These are phyloP conservation scores for Apamea epomidion DNA, from an alignment of 2,888 invertebrate species.

Conservation along the genomic window DNA sequence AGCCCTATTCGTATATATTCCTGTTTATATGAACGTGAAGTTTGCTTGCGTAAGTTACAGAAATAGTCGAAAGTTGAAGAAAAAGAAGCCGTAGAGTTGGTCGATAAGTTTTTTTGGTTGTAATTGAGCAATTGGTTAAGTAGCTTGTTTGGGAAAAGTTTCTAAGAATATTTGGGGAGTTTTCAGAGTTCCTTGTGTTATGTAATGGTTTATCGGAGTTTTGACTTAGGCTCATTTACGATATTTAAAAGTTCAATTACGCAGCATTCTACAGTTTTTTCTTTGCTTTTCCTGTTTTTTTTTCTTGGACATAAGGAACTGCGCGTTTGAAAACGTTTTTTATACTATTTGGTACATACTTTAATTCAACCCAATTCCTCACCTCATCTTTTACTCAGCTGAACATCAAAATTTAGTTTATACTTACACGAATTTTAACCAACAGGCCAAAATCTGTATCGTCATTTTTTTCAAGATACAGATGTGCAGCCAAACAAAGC, in stretches of 20 bases:
- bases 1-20: slow-evolving; percentile 61
- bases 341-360: not conserved
- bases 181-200: slow-evolving; percentile 3
- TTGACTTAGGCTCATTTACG: not conserved
- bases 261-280: not conserved
- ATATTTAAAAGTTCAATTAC: not conserved
- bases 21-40: slow-evolving; percentile 70
- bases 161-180: not conserved
- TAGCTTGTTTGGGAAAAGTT: slow-evolving; percentile 10
- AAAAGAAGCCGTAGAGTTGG: slow-evolving; percentile 43
- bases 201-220: slow-evolving; percentile 24
- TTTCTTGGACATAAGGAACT: not conserved
- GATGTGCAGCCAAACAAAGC: slow-evolving; percentile 68
- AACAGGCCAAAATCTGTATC: slow-evolving; percentile 11
- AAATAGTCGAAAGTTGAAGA: slow-evolving; percentile 38
- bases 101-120: slow-evolving; percentile 24
- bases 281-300: not conserved
- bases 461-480: slow-evolving; percentile 68
- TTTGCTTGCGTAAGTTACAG: slow-evolving; percentile 47
- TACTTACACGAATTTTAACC: not conserved
- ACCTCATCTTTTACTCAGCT: slow-evolving; percentile 1
- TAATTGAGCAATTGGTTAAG: slow-evolving; percentile 32
- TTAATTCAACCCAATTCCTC: not conserved
- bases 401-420: not conserved
- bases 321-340: not conserved